Evolutionary conservation across 2,888 invertebrate species (phyloP).

Genomic region (Agapetus fuscipes): DNA sequence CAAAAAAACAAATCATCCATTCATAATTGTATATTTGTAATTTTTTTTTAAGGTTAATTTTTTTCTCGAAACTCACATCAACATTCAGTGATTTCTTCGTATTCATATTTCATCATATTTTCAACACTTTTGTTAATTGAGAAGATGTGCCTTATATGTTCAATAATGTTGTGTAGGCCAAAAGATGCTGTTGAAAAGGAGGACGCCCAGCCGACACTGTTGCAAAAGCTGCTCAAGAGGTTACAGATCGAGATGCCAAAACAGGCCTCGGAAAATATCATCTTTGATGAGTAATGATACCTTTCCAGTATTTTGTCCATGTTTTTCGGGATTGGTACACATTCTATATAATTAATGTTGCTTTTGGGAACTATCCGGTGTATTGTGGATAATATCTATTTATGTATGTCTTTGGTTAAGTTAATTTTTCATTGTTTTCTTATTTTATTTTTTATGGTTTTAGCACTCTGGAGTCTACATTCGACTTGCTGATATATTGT

Average conservation of each 20-base stretch:
- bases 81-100: no score
- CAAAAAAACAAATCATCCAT: no score
- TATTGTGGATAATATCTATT: conserved; percentile 1
- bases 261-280: conserved; percentile 1
- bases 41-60: no score
- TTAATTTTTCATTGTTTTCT: not conserved
- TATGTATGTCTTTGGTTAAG: not conserved
- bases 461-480: conserved; percentile 38
- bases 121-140: no score
- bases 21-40: no score
- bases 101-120: no score
- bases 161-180: conserved; percentile 18
- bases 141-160: no score
- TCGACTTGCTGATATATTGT: conserved; percentile 34
- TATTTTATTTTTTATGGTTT: conserved; percentile 24
- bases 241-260: conserved; percentile 13
- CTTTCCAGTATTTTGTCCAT: conserved; percentile 12
- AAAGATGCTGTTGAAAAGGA: conserved; percentile 6
- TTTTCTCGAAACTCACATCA: no score
- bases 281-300: conserved; percentile 17
- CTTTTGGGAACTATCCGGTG: conserved; percentile 14
- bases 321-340: conserved; percentile 13
- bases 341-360: conserved; percentile 11
- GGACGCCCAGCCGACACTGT: conserved; percentile 5
- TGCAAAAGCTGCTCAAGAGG: conserved; percentile 14